phyloP scores from a whole-genome alignment of 2,888 invertebrate genomes.

The Tinea semifulvella region DNA sequence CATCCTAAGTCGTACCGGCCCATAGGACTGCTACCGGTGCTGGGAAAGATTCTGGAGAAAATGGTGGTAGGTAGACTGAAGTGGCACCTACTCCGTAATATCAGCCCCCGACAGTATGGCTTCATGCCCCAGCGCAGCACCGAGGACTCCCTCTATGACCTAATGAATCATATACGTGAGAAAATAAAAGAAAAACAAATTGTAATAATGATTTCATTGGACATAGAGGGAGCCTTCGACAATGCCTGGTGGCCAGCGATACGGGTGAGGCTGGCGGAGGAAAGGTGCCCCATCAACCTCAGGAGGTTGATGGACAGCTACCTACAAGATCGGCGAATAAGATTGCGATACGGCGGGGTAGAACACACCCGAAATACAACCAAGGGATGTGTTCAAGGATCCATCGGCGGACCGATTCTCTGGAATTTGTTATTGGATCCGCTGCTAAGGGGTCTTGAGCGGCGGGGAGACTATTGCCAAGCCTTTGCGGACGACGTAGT shows the following conservation, averaged over 20 bases:
- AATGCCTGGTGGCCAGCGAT: neutral
- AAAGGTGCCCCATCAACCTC: neutral
- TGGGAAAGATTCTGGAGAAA: neutral
- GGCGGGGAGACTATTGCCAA: no score
- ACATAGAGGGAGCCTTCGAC: no score
- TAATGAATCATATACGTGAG: no score
- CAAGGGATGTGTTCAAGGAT: constrained; percentile 18
- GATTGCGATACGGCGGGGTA: constrained; percentile 15
- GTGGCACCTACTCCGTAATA: neutral
- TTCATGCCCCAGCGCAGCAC: no score
- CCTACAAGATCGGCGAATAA: constrained; percentile 13
- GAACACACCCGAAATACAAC: constrained; percentile 2
- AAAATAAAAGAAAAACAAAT: no score
- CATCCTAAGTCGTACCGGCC: constrained; percentile 9
- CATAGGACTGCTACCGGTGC: neutral
- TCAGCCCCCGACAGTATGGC: no score
- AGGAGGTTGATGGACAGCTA: constrained; percentile 5
- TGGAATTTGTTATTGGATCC: no score
- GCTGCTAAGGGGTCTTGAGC: no score
- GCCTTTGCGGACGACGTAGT: no score
- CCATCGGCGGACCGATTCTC: no score
- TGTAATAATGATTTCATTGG: no score
- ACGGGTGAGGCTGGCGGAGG: neutral
- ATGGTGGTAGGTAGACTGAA: neutral
- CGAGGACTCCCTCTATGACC: no score